Conservation (phyloP, 2,888 invertebrate genomes). For the Ectemnius cavifrons region DNA sequence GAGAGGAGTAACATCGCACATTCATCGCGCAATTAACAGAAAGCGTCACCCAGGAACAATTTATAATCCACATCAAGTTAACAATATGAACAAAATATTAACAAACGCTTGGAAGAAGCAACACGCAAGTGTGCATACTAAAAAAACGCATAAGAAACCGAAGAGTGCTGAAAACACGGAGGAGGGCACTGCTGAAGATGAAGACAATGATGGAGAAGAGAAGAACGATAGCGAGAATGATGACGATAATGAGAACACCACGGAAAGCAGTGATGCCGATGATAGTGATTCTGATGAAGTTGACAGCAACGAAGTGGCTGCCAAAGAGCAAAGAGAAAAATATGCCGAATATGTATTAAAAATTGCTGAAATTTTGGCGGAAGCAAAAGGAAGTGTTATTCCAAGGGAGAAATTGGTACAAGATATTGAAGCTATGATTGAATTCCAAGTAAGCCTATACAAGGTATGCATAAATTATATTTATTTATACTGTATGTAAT, state of each 20-base stretch:
- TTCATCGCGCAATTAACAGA: too few relatives aligned
- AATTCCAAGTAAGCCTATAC: constrained; percentile 48
- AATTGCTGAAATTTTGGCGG: constrained; percentile 44
- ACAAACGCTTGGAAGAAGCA: not conserved
- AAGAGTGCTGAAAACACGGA: not conserved
- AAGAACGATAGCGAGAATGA: not conserved
- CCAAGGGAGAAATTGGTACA: constrained; percentile 39
- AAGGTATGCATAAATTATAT: constrained; percentile 17
- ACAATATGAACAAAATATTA: not conserved
- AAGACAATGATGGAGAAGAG: not conserved
- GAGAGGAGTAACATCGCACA: not conserved
- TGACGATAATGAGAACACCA: not conserved
- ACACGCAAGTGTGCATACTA: not conserved
- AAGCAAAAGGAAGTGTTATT: constrained; percentile 47
- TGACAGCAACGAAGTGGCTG: not conserved
- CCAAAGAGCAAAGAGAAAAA: not conserved
- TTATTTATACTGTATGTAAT: not conserved
- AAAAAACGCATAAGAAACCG: not conserved
- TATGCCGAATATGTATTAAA: constrained; percentile 46
- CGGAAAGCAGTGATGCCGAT: not conserved
- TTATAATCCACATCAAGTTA: too few relatives aligned
- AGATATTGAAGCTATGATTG: constrained; percentile 54
- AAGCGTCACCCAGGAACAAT: too few relatives aligned
- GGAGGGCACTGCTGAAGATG: constrained; percentile 1
- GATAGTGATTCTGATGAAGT: not conserved